These are phyloP conservation scores for Kryptolebias marmoratus DNA, from an alignment of 2,113 vertebrate species.

Conservation along the genomic window DNA sequence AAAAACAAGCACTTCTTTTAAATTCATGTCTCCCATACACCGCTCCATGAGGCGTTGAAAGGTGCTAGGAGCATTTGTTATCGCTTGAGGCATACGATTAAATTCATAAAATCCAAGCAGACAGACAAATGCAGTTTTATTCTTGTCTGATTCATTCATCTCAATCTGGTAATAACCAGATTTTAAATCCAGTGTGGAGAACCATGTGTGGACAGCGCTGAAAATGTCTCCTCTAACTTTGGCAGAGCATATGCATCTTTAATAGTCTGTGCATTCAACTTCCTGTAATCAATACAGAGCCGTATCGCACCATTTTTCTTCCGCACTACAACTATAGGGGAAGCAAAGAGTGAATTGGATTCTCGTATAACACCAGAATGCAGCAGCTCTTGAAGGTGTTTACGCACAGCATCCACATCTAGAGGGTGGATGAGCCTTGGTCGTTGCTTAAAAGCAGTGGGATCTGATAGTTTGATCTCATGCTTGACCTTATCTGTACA, in stretches of 20 bases:
- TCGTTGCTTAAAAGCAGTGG: too few species aligned
- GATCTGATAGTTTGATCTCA: too few species aligned
- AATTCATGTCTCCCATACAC: background rate
- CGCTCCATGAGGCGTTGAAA: background rate
- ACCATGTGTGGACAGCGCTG: background rate
- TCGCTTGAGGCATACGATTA: background rate
- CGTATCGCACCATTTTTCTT: background rate
- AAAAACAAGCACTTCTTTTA: background rate
- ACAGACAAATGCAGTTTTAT: background rate
- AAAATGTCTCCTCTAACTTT: background rate
- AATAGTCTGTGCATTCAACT: background rate
- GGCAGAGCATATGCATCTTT: background rate
- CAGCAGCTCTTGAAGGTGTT: too few species aligned
- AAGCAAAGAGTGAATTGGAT: background rate
- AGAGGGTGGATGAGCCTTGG: too few species aligned
- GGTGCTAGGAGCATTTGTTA: background rate
- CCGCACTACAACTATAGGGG: background rate
- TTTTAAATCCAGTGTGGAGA: background rate
- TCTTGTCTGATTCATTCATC: background rate
- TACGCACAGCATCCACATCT: too few species aligned
- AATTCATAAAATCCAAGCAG: background rate
- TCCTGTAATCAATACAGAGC: background rate
- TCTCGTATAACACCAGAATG: background rate
- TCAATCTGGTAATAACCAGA: background rate
- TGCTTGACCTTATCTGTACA: too few species aligned